Conservation (phyloP, 2,888 invertebrate species). For the Malthinus seriepunctatus region DNA sequence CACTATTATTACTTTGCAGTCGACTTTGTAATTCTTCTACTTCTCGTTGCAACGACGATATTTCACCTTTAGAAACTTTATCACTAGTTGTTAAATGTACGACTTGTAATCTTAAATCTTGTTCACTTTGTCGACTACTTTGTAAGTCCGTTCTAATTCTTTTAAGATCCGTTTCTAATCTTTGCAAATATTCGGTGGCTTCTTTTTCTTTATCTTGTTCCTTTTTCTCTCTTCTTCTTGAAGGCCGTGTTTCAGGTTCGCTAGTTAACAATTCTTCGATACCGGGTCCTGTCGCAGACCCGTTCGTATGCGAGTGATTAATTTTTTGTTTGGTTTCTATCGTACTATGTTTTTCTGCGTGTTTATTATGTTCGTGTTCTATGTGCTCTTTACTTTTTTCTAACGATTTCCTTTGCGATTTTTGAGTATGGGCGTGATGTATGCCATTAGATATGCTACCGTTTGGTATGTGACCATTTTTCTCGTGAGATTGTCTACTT, state of each 20-base stretch:
- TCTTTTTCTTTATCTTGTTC: conserved; percentile 56
- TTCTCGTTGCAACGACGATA: conserved; percentile 79
- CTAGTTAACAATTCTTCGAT: conserved; percentile 32
- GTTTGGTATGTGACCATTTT: conserved; percentile 52
- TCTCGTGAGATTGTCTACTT: conserved; percentile 41
- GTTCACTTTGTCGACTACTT: conserved; percentile 70
- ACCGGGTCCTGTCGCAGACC: conserved; percentile 43
- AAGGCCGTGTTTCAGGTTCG: conserved; percentile 33
- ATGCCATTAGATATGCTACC: conserved; percentile 47
- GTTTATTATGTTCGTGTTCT: conserved; percentile 29
- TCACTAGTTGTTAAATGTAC: conserved; percentile 68
- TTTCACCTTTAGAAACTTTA: conserved; percentile 69
- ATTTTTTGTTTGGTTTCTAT: conserved; percentile 32
- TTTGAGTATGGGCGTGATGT: conserved; percentile 40
- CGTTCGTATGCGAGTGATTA: conserved; percentile 48
- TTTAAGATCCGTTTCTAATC: conserved; percentile 74
- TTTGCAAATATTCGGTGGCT: conserved; percentile 59
- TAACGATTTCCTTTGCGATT: conserved; percentile 60
- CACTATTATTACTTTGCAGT: conserved; percentile 72
- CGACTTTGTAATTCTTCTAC: conserved; percentile 86
- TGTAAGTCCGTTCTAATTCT: conserved; percentile 73
- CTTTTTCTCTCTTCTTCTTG: conserved; percentile 48
- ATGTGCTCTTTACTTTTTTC: conserved; percentile 55
- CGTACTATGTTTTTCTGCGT: conserved; percentile 36
- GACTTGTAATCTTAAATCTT: conserved; percentile 71